Evolutionary conservation across 2,888 invertebrate species (phyloP), one percentile per base, ranked within the genome.

Genomic region (Spisula solida): DNA sequence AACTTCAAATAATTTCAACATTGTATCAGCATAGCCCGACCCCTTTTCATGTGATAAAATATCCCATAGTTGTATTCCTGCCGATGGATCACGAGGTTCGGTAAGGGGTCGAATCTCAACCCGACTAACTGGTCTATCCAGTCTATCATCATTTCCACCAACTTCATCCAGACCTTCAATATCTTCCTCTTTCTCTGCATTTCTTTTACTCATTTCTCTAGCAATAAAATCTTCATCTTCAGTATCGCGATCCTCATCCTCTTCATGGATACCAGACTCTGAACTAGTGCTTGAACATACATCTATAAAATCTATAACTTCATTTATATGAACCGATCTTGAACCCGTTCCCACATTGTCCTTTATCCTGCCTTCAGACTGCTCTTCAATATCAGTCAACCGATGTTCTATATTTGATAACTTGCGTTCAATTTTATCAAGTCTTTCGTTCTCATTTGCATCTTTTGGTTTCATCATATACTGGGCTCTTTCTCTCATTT

Each of bases 241-340:
- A 16, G 75, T 81, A n/a, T 90, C 90, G 18, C 75, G 75, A 70
- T 85, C 80, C 10, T 70, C 47, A 20, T 86, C 87, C n/a, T 89
- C 89, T 48, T 90, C 92, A 34, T 90, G 88, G 55, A 93, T 93
- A 29, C 93, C 93, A 10, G 93, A 93, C 66, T 93, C 93, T 12
- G 89, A 89, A 84, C 92, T 92, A 29, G 89, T 87, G 10, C 81
- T 56, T 48, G 87, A 87, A 14, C 56, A 47, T 8, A 31, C 79
- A 20, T 82, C 82, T 8, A 55, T 34, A 20, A 29, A 31, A 60
- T 34, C 82, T n/a, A 29, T 55, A 10, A 78, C 48, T n/a, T 83
- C n/a, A 41, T 79, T 86, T 16, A 84, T 84, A 41, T 87, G 66
- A 10, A 85, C 82, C 41, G 82, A 78, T 31, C 80, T 41, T 10